phyloP scores from a whole-genome alignment of 2,797 vertebrate species.

The Parauchenoglanis ngamensis region DNA sequence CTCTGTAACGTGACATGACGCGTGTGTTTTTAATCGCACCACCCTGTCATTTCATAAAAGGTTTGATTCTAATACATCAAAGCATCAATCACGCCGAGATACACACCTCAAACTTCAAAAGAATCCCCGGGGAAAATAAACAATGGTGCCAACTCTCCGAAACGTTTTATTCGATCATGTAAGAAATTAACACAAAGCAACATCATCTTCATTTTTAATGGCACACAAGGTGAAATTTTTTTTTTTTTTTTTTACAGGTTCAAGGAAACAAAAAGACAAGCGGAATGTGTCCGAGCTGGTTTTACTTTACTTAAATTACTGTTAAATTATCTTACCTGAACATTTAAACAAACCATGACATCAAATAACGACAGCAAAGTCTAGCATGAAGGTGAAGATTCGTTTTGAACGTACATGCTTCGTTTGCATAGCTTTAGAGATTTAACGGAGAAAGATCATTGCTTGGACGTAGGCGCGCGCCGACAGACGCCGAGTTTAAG shows the following conservation, averaged over 20 bases:
- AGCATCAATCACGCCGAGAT: too few relatives aligned
- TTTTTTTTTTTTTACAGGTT: slow-evolving; percentile 67
- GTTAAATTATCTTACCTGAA: slow-evolving; percentile 42
- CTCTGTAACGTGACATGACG: too few relatives aligned
- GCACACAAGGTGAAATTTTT: slow-evolving; percentile 78
- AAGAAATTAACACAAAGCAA: slow-evolving; percentile 82
- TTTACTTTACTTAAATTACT: slow-evolving; percentile 22
- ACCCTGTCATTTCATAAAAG: too few relatives aligned
- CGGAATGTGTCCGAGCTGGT: slow-evolving; percentile 56
- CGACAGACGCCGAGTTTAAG: not conserved
- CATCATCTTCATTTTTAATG: slow-evolving; percentile 71
- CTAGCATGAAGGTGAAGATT: slow-evolving; percentile 48
- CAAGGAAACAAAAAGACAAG: slow-evolving; percentile 63
- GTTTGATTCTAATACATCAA: too few relatives aligned
- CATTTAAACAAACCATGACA: slow-evolving; percentile 32
- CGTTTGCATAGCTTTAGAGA: slow-evolving; percentile 80
- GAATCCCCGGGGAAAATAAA: not conserved
- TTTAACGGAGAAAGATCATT: slow-evolving; percentile 64
- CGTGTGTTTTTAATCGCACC: too few relatives aligned
- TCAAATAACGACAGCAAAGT: slow-evolving; percentile 50
- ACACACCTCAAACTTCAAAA: too few relatives aligned
- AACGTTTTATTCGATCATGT: slow-evolving; percentile 76
- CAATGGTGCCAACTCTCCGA: slow-evolving; percentile 54
- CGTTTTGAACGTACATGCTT: slow-evolving; percentile 65
- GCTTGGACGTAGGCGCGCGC: slow-evolving; percentile 38